A percentile compares a stretch with the other conserved stretches of the same genome.
Evolutionary conservation across 2,797 vertebrate genomes (phyloP).

Genomic region (Parotocinclus haroldoi): DNA sequence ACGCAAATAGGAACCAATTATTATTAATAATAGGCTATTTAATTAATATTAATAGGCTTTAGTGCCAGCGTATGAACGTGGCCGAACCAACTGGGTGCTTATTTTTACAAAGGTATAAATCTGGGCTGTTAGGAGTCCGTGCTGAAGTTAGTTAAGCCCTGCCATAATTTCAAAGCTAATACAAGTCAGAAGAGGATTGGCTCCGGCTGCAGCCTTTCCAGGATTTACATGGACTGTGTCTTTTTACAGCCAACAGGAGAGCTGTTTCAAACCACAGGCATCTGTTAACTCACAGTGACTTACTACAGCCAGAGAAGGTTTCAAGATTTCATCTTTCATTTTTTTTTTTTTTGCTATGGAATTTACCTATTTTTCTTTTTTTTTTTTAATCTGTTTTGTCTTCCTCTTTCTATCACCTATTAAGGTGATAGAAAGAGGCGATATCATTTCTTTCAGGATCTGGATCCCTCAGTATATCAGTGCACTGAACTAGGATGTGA

Average conservation of each 20-base stretch:
- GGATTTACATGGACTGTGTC: constrained; percentile 46
- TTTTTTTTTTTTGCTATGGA: not conserved
- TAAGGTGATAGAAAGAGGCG: no score
- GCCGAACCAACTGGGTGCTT: not conserved
- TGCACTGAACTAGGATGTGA: no score
- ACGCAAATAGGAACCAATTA: no score
- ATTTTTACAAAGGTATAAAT: constrained; percentile 5
- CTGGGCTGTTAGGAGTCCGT: not conserved
- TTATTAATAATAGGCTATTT: no score
- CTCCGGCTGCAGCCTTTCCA: constrained; percentile 22
- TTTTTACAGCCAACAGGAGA: constrained; percentile 45
- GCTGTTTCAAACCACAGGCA: constrained; percentile 48
- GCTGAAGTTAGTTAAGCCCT: constrained; percentile 11
- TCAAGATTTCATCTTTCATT: constrained; percentile 17
- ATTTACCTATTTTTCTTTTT: constrained; percentile 30
- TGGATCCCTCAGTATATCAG: no score
- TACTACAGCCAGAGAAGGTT: constrained; percentile 29
- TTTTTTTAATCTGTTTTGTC: constrained; percentile 23
- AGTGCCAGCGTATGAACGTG: constrained; percentile 1
- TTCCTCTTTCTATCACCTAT: not conserved
- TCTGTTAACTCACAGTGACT: constrained; percentile 45
- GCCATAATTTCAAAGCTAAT: constrained; percentile 29
- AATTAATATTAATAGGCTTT: not conserved
- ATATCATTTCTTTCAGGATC: no score
- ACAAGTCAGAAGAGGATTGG: constrained; percentile 16